Percentiles rank a stretch among this genome's conserved stretches.
These are phyloP conservation scores for Poliocrania exsul DNA, from an alignment of 2,797 vertebrate species.

Conservation along the genomic window DNA sequence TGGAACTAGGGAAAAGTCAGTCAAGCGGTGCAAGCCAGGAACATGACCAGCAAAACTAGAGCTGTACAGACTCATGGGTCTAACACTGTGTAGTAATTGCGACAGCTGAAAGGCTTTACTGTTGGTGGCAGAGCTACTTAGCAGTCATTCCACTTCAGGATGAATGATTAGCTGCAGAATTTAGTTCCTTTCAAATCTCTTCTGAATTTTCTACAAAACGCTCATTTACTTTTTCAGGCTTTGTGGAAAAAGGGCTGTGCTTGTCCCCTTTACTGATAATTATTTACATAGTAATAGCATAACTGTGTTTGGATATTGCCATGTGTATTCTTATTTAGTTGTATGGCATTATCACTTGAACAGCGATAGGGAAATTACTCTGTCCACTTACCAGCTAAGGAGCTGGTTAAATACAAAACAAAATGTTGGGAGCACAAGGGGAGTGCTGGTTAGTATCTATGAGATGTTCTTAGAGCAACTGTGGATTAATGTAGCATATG, in stretches of 20 bases:
- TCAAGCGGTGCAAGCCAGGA: not conserved
- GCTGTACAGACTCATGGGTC: not conserved
- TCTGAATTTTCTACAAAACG: conserved; percentile 16
- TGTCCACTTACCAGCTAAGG: not conserved
- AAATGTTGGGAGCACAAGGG: not conserved
- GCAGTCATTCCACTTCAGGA: not conserved
- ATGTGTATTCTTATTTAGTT: not conserved
- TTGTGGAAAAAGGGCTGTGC: not conserved
- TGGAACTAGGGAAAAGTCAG: not conserved
- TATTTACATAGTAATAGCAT: not conserved
- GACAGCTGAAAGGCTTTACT: not conserved
- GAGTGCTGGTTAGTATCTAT: not conserved
- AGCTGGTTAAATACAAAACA: not conserved
- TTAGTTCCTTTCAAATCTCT: not conserved
- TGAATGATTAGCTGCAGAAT: not conserved
- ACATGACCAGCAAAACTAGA: not conserved
- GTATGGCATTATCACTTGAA: not conserved
- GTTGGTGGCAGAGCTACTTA: not conserved
- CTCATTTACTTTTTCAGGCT: not conserved
- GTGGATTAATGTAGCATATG: not conserved
- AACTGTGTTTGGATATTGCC: not conserved
- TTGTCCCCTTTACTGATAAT: not conserved
- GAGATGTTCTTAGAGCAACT: not conserved
- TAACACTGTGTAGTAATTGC: not conserved
- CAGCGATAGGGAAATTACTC: not conserved